Evolutionary conservation across 2,888 invertebrate genomes (phyloP).

Genomic region (Ethmia dodecea): DNA sequence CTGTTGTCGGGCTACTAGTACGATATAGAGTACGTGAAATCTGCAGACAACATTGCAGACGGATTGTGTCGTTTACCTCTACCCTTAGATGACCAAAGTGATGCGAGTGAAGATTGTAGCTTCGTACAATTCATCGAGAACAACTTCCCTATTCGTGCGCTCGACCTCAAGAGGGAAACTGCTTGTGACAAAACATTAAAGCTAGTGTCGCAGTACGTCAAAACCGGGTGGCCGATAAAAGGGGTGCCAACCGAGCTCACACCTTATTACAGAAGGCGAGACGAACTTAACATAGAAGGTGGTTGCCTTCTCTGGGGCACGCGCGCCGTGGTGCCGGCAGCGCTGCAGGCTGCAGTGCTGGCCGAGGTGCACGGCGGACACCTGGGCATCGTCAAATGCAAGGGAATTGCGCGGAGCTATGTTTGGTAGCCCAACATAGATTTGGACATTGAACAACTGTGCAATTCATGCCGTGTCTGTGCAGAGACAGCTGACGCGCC

Average conservation of each 20-base stretch:
- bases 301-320: slow-evolving; percentile 10
- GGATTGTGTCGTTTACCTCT: slow-evolving; percentile 5
- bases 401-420: slow-evolving; percentile 7
- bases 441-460: slow-evolving; percentile 5
- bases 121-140: slow-evolving; percentile 6
- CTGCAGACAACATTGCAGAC: slow-evolving; percentile 4
- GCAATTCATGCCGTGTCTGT: not conserved
- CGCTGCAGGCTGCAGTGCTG: not conserved
- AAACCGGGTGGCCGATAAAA: slow-evolving; percentile 3
- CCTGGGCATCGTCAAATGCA: slow-evolving; percentile 12
- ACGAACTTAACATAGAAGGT: slow-evolving; percentile 18
- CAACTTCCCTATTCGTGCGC: slow-evolving; percentile 6
- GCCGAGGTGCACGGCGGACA: slow-evolving; percentile 4
- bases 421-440: slow-evolving; percentile 11
- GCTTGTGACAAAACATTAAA: not conserved
- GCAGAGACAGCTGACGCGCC: slow-evolving; percentile 2
- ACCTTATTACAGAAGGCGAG: slow-evolving; percentile 14
- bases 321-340: slow-evolving; percentile 2
- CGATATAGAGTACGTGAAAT: slow-evolving; percentile 5
- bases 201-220: not conserved
- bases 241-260: not conserved
- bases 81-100: not conserved
- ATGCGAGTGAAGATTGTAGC: slow-evolving; percentile 1
- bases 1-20: slow-evolving; percentile 5
- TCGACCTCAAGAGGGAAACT: not conserved